These are phyloP conservation scores for Acropora tenuis DNA, from an alignment of 64 coral and sea anemone genomes.

Conservation along the genomic window DNA sequence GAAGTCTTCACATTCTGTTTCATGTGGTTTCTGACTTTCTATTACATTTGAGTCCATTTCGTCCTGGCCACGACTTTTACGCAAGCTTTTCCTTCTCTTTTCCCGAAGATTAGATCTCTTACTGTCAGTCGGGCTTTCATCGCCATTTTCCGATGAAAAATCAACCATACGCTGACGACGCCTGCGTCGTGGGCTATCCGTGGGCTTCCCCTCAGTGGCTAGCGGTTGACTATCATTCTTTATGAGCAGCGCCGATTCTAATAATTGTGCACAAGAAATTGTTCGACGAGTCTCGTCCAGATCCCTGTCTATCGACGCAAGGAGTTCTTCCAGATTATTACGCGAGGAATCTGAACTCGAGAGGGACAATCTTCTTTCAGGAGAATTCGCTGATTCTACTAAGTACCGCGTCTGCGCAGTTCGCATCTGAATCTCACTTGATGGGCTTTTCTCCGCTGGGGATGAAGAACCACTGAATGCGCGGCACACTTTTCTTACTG, in stretches of 20 bases:
- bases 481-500: constrained; percentile 48
- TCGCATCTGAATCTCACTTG: constrained; percentile 3
- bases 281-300: constrained; percentile 88
- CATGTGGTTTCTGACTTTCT: neutral
- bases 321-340: constrained; percentile 73
- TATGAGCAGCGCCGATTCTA: constrained; percentile 76
- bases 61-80: neutral
- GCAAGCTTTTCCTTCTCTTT: neutral
- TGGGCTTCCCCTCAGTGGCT: neutral
- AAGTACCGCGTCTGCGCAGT: constrained; percentile 20
- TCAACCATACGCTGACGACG: constrained; percentile 22
- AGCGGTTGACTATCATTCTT: constrained; percentile 24
- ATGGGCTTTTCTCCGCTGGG: neutral
- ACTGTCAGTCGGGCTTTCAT: neutral
- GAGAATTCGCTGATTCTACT: constrained; percentile 14
- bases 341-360: constrained; percentile 33
- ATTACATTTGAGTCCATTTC: neutral
- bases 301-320: constrained; percentile 87
- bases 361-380: neutral
- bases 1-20: neutral
- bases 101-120: neutral
- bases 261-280: constrained; percentile 80
- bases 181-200: neutral
- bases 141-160: constrained; percentile 13
- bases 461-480: constrained; percentile 44